Base-by-base conservation (phyloP, 2,113 vertebrate genomes). In the Hippocampus mohnikei region DNA sequence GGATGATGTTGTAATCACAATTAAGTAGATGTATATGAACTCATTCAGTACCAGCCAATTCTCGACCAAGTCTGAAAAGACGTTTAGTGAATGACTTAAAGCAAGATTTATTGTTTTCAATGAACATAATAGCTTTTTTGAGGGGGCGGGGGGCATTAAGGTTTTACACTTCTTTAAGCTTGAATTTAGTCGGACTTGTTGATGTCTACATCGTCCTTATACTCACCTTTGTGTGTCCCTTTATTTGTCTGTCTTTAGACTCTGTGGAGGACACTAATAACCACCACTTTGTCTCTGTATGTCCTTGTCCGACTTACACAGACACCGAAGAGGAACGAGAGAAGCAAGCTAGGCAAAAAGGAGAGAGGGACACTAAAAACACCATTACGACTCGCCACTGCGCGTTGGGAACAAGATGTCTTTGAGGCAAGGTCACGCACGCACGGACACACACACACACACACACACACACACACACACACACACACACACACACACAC, bases 301-400 rank as follows among this genome's bases (percentile, higher is more conserved):
- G 88, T 85, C 87, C 87, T 88, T 90, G 87, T 87, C 87, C 88
- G 78, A 88, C 66, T 86, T 90, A 78, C 66, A 41, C 55, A 74
- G 75, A 60, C 56, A 65, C 41, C 67, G 3, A 23, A 44, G 40
- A 58, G 59, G 62, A 62, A 20, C 52, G 53, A 74, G 8, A 50
- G 59, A n/a, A 70, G 58, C 0, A 53, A 58, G 74, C n/a, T 53
- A 27, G 37, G 72, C 10, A 23, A 41, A 60, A 16, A 66, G 52
- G 48, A 66, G 41, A 67, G 25, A 40, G 61, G 58, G 41, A 66
- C 48, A 60, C 44, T 37, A 67, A 25, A 44, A 29, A 55, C 27
- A 25, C 77, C 62, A 80, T 80, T 73, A 77, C 66, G 72, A 66
- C 73, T 72, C 83, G 70, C 68, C 41, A 37, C 53, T 74, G 80